Base-by-base conservation (phyloP, 1,140 invertebrate species). In the Teleopsis dalmanni region DNA sequence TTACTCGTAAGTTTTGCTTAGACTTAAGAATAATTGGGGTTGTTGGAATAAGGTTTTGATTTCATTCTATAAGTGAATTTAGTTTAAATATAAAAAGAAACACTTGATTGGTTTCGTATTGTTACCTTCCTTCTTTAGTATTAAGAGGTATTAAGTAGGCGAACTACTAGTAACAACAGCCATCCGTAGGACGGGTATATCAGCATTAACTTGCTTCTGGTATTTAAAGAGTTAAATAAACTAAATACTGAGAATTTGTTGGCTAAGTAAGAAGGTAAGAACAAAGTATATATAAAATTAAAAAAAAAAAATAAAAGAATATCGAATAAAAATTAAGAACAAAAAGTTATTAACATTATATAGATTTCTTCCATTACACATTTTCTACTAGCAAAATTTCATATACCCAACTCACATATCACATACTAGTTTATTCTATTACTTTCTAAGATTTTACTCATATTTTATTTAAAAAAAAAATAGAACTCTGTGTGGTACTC, bases 1-100 rank as follows among this genome's bases (percentile, higher is more conserved):
- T 40, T 7, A 35, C 19, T 16, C 25, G 14, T 49, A 50, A 47
- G 48, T 45, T 31, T 43, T 11, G 41, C 16, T 11, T 29, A 22
- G 18, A 46, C 33, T 46, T 35, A 46, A 46, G 44, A 46, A 46
- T 46, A 48, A 46, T 33, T 55, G 27, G 45, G 46, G 48, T 46
- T 48, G 49, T 50, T 55, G 45, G 34, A 65, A 64, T 67, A 57
- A 65, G 64, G 60, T 67, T 68, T 67, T 67, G 60, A 67, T 67
- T 65, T 61, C 62, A 67, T 66, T 65, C 58, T 60, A 60, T 63
- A 61, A 66, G 10, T 42, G 29, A 25, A 46, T 35, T 46, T 14
- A 40, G 21, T 48, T 26, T 27, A 36, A 16, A 43, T 21, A 16
- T 19, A 21, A 5, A 13, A 11, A 31, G 2, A 31, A 22, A 21